phyloP scores from a whole-genome alignment of 2,888 invertebrate genomes.

The Caenorhabditis zanzibari region DNA sequence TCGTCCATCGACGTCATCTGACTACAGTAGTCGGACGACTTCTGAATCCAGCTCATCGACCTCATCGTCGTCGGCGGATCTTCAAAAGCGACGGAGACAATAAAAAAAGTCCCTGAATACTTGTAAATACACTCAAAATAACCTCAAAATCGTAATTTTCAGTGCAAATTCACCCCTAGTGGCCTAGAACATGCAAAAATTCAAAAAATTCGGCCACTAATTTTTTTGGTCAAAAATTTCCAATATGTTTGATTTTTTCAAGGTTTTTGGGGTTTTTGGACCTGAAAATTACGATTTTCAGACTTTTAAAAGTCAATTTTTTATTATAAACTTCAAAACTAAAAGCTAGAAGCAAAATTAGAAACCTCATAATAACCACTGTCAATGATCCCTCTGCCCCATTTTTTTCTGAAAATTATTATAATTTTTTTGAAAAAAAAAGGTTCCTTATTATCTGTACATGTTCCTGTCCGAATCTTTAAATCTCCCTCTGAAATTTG shows the following conservation, averaged over 20 bases:
- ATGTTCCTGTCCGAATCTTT: too few relatives aligned
- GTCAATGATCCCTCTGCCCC: too few relatives aligned
- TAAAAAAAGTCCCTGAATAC: neutral
- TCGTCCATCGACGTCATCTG: constrained; percentile 3
- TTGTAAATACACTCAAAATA: too few relatives aligned
- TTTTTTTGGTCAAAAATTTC: neutral
- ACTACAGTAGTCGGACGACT: neutral
- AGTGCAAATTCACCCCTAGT: neutral
- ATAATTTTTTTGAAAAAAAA: too few relatives aligned
- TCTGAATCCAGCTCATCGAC: constrained; percentile 16
- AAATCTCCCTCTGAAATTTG: too few relatives aligned
- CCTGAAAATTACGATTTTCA: neutral
- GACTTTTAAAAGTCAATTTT: too few relatives aligned
- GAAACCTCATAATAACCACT: too few relatives aligned
- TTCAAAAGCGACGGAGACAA: neutral
- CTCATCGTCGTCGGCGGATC: constrained; percentile 3
- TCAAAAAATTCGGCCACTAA: neutral
- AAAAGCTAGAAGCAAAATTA: too few relatives aligned
- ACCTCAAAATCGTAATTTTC: too few relatives aligned
- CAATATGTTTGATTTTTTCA: neutral
- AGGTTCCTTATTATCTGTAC: too few relatives aligned
- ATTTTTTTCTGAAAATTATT: too few relatives aligned
- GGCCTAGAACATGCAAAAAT: constrained; percentile 1
- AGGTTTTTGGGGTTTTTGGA: neutral
- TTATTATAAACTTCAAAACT: too few relatives aligned